phyloP scores from a whole-genome alignment of 1,140 invertebrate species.

The Leptinotarsa lineolata region DNA sequence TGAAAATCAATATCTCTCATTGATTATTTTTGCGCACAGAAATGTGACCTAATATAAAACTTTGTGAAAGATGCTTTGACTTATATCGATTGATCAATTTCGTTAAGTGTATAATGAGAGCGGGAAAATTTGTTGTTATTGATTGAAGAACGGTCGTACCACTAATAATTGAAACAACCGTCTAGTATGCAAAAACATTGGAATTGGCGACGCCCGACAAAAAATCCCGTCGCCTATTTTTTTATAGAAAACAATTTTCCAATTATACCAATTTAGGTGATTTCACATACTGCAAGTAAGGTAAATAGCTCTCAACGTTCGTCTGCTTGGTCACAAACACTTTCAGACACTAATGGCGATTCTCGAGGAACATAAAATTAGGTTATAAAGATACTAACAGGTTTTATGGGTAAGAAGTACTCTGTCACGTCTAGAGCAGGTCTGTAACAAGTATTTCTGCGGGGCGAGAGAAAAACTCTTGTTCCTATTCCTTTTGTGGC shows the following conservation, averaged over 20 bases:
- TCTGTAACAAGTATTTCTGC: neutral
- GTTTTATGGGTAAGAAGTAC: conserved; percentile 33
- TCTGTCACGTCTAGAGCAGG: neutral
- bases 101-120: too few species aligned
- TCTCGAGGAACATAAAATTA: conserved; percentile 19
- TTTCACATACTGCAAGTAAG: neutral
- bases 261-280: neutral
- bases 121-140: too few species aligned
- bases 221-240: neutral
- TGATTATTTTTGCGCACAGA: too few species aligned
- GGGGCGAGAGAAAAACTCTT: too few species aligned
- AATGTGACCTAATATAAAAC: too few species aligned
- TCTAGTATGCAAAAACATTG: too few species aligned
- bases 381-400: conserved; percentile 26
- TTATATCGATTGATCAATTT: too few species aligned
- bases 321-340: conserved; percentile 2
- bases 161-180: too few species aligned
- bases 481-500: too few species aligned
- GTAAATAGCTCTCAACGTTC: neutral
- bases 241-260: conserved; percentile 3
- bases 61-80: too few species aligned
- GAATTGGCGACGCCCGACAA: neutral
- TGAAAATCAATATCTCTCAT: too few species aligned
- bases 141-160: too few species aligned
- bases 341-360: conserved; percentile 2